phyloP scores from a whole-genome alignment of 1,140 invertebrate species.

The Phenacoccus solenopsis region DNA sequence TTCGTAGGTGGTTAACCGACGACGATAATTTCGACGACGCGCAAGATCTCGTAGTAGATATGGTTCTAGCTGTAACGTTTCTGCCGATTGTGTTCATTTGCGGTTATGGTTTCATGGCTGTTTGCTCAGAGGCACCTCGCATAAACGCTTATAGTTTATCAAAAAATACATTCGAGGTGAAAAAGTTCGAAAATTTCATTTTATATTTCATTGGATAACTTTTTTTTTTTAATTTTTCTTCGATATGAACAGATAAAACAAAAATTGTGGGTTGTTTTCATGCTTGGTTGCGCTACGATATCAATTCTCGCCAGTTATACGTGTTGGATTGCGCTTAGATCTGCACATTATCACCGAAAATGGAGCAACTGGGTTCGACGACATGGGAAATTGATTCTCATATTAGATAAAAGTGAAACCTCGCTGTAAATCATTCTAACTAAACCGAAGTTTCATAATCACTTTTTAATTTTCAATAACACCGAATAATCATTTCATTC shows the following conservation, averaged over 20 bases:
- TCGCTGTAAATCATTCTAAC: background rate
- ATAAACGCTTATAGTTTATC: background rate
- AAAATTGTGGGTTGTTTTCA: background rate
- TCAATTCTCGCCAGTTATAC: background rate
- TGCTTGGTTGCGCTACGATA: background rate
- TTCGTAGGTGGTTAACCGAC: constrained; percentile 1
- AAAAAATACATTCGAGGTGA: background rate
- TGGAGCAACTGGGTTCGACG: background rate
- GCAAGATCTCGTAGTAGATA: constrained; percentile 9
- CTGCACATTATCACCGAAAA: background rate
- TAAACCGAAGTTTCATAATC: too few relatives aligned
- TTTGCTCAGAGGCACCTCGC: background rate
- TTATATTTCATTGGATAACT: too few relatives aligned
- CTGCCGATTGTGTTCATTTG: constrained; percentile 6
- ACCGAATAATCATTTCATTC: too few relatives aligned
- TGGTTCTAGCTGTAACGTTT: background rate
- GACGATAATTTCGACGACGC: constrained; percentile 12
- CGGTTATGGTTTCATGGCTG: background rate
- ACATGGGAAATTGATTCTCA: background rate
- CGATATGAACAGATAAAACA: background rate
- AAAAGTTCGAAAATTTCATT: too few relatives aligned
- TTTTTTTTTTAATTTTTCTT: background rate
- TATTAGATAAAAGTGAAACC: background rate
- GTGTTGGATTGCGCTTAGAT: background rate
- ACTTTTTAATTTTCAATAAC: too few relatives aligned